These are phyloP conservation scores for Anser cygnoides DNA, from an alignment of 2,113 vertebrate species.

Conservation along the genomic window DNA sequence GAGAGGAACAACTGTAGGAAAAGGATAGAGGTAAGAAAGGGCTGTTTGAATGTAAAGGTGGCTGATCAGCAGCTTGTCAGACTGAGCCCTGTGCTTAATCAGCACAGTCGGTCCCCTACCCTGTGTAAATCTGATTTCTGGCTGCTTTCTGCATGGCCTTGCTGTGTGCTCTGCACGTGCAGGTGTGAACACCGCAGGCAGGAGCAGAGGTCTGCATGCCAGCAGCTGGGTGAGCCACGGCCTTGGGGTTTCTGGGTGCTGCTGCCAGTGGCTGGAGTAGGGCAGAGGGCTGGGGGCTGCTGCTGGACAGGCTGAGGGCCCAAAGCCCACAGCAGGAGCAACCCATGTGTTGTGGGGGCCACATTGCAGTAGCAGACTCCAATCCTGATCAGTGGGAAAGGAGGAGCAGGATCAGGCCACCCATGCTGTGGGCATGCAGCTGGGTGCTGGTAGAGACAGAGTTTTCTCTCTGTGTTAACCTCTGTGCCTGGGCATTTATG, in stretches of 20 bases:
- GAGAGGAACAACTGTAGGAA: background rate
- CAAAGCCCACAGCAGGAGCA: background rate
- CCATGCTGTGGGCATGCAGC: accelerated
- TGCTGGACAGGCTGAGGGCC: background rate
- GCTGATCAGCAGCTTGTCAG: background rate
- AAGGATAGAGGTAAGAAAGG: background rate
- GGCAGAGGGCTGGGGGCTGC: background rate
- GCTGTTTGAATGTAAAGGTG: background rate
- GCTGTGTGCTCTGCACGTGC: background rate
- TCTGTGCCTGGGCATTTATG: background rate
- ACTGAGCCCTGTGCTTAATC: background rate
- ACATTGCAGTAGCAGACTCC: background rate
- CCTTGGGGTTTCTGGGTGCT: background rate
- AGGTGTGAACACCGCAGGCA: background rate
- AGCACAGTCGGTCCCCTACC: background rate
- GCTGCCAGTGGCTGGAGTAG: background rate
- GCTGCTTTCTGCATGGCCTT: background rate
- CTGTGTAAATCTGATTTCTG: background rate
- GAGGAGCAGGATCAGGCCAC: background rate
- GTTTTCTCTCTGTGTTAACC: background rate
- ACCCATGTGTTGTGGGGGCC: accelerated
- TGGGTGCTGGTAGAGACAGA: background rate
- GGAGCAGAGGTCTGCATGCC: background rate
- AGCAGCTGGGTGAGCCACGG: background rate
- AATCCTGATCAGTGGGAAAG: background rate